Conservation (phyloP, 2,888 invertebrate species). For the Norana najaformis region DNA sequence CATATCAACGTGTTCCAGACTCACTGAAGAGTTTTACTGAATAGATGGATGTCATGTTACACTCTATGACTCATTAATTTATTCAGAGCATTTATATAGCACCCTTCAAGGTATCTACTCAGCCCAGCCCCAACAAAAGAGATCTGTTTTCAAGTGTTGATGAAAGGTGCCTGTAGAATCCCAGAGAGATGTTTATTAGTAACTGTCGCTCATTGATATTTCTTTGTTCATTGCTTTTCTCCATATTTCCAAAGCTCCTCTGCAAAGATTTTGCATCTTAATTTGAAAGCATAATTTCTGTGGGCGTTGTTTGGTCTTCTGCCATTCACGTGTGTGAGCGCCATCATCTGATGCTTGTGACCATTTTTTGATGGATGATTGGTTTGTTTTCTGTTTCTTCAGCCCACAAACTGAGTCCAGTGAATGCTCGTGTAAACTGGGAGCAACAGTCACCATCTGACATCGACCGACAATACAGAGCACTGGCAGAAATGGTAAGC, state of each 20-base stretch:
- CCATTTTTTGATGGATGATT: neutral
- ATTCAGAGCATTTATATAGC: no score
- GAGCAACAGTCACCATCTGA: conserved; percentile 50
- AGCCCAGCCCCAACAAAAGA: no score
- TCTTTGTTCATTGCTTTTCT: no score
- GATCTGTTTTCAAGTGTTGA: neutral
- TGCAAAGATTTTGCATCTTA: no score
- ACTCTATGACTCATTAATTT: no score
- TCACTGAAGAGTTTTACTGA: neutral
- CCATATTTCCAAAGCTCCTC: no score
- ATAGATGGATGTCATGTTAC: neutral
- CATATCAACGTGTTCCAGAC: neutral
- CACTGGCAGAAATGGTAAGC: conserved; percentile 56
- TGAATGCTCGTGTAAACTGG: conserved; percentile 58
- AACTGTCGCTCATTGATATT: no score
- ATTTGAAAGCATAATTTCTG: neutral
- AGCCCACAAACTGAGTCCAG: conserved; percentile 55
- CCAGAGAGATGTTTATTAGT: no score
- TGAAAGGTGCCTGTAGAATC: no score
- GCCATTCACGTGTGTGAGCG: neutral
- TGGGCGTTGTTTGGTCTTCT: neutral
- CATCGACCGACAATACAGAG: conserved; percentile 58
- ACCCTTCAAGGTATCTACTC: no score
- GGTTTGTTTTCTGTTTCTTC: conserved; percentile 34
- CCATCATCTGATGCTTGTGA: neutral